Evolutionary conservation across 2,888 invertebrate species (phyloP).

Genomic region (Artemia sinica): DNA sequence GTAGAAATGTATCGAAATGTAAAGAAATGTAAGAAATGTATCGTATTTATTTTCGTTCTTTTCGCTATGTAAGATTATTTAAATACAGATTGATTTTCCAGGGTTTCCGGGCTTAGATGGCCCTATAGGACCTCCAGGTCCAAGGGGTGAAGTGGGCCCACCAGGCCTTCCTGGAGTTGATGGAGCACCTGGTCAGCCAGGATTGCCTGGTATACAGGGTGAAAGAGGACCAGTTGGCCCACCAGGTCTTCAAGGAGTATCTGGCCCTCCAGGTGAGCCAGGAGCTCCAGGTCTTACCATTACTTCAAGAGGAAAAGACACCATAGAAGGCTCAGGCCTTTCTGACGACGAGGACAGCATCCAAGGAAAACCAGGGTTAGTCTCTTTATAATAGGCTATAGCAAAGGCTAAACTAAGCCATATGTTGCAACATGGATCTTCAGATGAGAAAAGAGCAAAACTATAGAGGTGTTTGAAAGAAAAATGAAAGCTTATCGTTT

Average conservation of each 20-base stretch:
- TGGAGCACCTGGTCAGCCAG: constrained; percentile 18
- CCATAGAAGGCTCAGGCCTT: background rate
- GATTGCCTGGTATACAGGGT: background rate
- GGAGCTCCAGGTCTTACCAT: background rate
- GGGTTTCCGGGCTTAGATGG: constrained; percentile 18
- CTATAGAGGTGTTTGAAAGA: too few species aligned
- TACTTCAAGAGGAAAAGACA: background rate
- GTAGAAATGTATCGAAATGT: too few species aligned
- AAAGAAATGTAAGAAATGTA: too few species aligned
- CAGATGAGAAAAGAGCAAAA: too few species aligned
- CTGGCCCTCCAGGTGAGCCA: background rate
- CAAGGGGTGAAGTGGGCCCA: constrained; percentile 18
- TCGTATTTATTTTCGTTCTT: too few species aligned
- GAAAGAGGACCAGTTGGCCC: background rate
- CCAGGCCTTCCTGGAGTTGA: constrained; percentile 18
- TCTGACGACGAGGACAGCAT: background rate
- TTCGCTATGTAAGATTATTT: too few species aligned
- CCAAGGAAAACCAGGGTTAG: background rate
- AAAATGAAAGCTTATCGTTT: too few species aligned
- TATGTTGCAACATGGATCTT: too few species aligned
- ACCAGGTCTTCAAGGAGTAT: background rate
- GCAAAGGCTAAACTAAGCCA: too few species aligned
- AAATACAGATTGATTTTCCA: background rate
- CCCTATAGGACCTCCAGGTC: constrained; percentile 16
- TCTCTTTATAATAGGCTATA: too few species aligned